Conservation (phyloP, 2,888 invertebrate genomes). For the Epicampocera succincta region DNA sequence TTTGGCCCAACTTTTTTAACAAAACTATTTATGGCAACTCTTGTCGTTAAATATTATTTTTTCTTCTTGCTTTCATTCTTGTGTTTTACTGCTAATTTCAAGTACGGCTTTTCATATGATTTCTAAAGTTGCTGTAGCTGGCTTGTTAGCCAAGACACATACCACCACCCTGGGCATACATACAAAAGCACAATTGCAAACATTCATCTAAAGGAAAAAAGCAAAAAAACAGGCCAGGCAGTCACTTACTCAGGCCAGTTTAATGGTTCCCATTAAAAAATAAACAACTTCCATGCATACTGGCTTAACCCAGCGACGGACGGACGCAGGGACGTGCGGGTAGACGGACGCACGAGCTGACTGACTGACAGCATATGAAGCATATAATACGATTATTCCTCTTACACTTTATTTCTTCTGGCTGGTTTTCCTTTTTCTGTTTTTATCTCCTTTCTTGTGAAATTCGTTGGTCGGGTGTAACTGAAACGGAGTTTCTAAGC, state of each 20-base stretch:
- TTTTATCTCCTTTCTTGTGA: slow-evolving; percentile 40
- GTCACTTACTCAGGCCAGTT: slow-evolving; percentile 35
- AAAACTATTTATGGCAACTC: slow-evolving; percentile 28
- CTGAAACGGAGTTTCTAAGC: slow-evolving; percentile 19
- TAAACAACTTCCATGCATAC: slow-evolving; percentile 21
- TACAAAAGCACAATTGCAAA: background rate
- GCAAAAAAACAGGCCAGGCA: slow-evolving; percentile 20
- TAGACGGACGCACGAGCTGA: background rate
- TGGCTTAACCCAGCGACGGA: background rate
- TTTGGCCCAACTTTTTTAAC: background rate
- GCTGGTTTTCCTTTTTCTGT: slow-evolving; percentile 35
- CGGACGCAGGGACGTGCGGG: background rate
- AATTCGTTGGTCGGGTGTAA: slow-evolving; percentile 26
- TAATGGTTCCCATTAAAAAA: slow-evolving; percentile 49
- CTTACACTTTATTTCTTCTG: slow-evolving; percentile 30
- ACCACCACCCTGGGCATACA: slow-evolving; percentile 51
- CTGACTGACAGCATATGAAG: slow-evolving; percentile 24
- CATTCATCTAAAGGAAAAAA: background rate
- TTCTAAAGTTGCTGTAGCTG: slow-evolving; percentile 12
- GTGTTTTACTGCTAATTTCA: slow-evolving; percentile 49
- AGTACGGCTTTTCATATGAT: slow-evolving; percentile 51
- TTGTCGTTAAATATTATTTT: slow-evolving; percentile 32
- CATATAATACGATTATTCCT: slow-evolving; percentile 51
- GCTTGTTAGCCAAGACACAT: slow-evolving; percentile 55
- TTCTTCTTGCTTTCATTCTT: slow-evolving; percentile 44